Base-by-base conservation (phyloP, 2,113 vertebrate genomes). In the Siniperca knerii region DNA sequence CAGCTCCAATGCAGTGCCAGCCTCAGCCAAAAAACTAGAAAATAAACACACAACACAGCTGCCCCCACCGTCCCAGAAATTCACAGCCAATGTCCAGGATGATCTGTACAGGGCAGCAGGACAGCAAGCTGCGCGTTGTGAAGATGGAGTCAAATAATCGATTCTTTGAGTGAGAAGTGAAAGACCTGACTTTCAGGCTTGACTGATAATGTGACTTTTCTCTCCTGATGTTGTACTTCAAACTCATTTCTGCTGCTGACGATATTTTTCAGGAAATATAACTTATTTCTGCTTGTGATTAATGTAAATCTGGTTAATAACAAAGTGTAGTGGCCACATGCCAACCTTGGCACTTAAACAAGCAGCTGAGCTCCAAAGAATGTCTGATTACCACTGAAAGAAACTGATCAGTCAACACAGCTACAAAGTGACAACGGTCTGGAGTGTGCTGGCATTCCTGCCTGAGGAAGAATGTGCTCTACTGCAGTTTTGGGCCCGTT, bases 1-100 rank as follows among this genome's bases (percentile, higher is more conserved):
- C 79, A 75, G 64, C 64, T 81, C 61, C 66, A 12, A 80, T 68
- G 42, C 40, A 64, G 37, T 21, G 69, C 25, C 79, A 79, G 71
- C 72, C 57, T 37, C 42, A 69, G 64, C 87, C 52, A 61, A 79
- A 70, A 50, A 48, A 29, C 2, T 37, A 20, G 40, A 9, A 40
- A 15, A 67, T 0, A 37, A 54, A 46, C 10, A 72, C 52, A 65
- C n/a, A 48, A 20, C 48, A 68, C 44, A 33, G 25, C 61, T 71
- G 64, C 37, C 57, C 29, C 35, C 12, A 0, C 21, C 13, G 0
- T 6, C 35, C 29, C 10, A 52, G 25, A 50, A n/a, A 60, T 7
- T 40, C 48, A 42, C 33, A 70, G 76, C 46, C 23, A 29, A 29
- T 50, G 55, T 65, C 23, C 37, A 18, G 64, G 52, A 58, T 44